These are phyloP conservation scores for Thymelicus lineola DNA, from an alignment of 2,888 invertebrate genomes.

Conservation along the genomic window DNA sequence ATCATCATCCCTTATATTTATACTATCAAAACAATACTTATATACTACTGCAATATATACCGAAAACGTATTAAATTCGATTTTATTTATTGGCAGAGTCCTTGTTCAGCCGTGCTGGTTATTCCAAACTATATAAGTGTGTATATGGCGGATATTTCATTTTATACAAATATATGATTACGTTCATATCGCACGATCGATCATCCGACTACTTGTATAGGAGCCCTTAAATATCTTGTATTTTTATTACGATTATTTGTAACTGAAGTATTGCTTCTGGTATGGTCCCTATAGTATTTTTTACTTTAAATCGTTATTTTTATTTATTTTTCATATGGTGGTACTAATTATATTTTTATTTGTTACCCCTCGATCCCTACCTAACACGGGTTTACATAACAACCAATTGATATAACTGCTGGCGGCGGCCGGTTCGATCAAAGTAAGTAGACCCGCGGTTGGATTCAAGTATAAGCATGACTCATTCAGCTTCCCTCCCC, in stretches of 20 bases:
- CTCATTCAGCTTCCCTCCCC: constrained; percentile 47
- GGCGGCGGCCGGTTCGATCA: constrained; percentile 66
- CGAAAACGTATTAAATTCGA: too few species aligned
- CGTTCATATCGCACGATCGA: too few species aligned
- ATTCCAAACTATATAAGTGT: too few species aligned
- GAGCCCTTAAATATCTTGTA: neutral
- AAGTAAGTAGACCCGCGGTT: constrained; percentile 72
- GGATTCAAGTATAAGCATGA: constrained; percentile 65
- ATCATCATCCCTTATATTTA: too few species aligned
- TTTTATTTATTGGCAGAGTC: too few species aligned
- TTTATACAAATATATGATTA: too few species aligned
- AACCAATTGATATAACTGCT: constrained; percentile 69
- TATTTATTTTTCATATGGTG: constrained; percentile 55
- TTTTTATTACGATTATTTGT: constrained; percentile 25
- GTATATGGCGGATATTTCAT: too few species aligned
- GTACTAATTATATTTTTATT: constrained; percentile 81
- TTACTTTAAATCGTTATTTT: constrained; percentile 39
- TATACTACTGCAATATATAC: too few species aligned
- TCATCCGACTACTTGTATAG: neutral
- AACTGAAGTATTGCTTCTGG: constrained; percentile 14
- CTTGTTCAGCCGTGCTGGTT: too few species aligned
- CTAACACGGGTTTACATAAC: constrained; percentile 76
- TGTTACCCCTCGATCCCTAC: constrained; percentile 77
- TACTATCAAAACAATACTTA: too few species aligned
- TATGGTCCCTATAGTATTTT: constrained; percentile 31